A percentile compares a stretch with the other conserved stretches of the same genome.
phyloP scores from a whole-genome alignment of 2,113 vertebrate genomes.

The Heterotilapia buettikoferi region DNA sequence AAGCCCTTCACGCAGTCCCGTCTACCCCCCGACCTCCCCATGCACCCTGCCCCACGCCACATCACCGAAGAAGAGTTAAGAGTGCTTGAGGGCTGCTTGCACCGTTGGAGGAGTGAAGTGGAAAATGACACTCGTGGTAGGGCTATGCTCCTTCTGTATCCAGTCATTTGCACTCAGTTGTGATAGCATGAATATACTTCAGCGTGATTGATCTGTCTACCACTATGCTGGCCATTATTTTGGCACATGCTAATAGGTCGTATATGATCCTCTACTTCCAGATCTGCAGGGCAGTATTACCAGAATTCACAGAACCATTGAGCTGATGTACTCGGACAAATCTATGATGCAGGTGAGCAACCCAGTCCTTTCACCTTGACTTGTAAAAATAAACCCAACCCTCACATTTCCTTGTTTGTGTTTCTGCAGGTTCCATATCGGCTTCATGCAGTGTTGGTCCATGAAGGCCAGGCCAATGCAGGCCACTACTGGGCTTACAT shows the following conservation, averaged over 20 bases:
- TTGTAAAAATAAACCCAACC: neutral
- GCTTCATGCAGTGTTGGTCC: conserved; percentile 94
- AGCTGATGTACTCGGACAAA: conserved; percentile 98
- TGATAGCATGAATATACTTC: neutral
- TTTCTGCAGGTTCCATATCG: conserved; percentile 87
- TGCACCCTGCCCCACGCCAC: conserved; percentile 93
- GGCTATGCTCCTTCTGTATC: neutral
- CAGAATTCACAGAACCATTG: conserved; percentile 94
- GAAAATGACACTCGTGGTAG: conserved; percentile 93
- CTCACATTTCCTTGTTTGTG: neutral
- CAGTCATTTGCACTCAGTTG: neutral
- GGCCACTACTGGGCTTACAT: conserved; percentile 99
- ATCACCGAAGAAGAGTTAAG: conserved; percentile 93
- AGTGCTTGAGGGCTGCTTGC: conserved; percentile 90
- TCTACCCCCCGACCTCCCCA: conserved; percentile 88
- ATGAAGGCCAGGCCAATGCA: conserved; percentile 96
- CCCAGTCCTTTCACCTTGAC: neutral
- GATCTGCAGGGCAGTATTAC: conserved; percentile 96
- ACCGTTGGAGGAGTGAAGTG: conserved; percentile 98
- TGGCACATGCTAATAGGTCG: neutral
- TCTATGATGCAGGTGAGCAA: conserved; percentile 89
- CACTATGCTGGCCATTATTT: neutral
- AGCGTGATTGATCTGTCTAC: neutral
- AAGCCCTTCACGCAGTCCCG: conserved; percentile 97
- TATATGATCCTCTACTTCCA: conserved; percentile 36